Evolutionary conservation across 2,113 vertebrate species (phyloP).

Genomic region (Ploceus nigricollis): DNA sequence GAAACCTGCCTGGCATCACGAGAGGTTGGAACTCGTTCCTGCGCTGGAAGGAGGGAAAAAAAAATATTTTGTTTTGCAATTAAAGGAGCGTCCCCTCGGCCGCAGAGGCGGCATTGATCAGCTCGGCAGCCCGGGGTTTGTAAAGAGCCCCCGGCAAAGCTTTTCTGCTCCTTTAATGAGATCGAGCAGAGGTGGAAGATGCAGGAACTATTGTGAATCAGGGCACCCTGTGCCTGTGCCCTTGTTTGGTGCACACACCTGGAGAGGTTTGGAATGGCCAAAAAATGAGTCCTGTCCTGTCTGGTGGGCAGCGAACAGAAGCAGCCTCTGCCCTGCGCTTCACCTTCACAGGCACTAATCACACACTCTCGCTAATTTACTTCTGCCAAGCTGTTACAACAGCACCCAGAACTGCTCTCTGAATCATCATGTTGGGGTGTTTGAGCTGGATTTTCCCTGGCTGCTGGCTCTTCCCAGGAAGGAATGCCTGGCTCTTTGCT

Average conservation of each 20-base stretch:
- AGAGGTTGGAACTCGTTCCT: background rate
- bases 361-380: background rate
- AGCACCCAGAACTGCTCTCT: background rate
- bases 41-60: background rate
- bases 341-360: background rate
- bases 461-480: background rate
- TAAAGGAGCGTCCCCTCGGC: background rate
- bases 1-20: background rate
- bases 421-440: background rate
- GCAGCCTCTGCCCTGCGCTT: background rate
- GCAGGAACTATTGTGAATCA: background rate
- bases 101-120: background rate
- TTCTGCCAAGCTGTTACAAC: background rate
- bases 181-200: background rate
- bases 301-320: fast-evolving
- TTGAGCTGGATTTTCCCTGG: background rate
- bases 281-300: no score
- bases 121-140: background rate
- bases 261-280: fast-evolving
- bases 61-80: background rate
- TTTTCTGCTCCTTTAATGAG: background rate
- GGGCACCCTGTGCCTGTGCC: background rate
- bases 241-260: background rate
- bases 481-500: background rate
- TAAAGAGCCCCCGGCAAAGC: background rate